Evolutionary conservation across 2,888 invertebrate genomes (phyloP), one percentile per base, ranked within the genome.

Genomic region (Yponomeuta evonymella): DNA sequence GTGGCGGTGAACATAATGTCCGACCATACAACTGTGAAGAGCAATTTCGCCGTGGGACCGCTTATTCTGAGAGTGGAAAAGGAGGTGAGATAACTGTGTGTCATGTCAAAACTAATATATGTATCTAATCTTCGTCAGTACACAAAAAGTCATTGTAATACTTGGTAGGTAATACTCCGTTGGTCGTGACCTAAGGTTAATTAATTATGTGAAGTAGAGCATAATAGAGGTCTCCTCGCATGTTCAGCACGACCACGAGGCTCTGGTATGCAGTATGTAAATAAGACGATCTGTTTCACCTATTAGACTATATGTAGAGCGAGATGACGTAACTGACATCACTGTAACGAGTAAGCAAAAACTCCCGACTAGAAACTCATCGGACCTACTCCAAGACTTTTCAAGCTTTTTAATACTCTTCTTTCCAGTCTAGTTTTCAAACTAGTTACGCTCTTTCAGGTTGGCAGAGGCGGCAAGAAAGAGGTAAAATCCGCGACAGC

Each of bases 401-500:
- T 51, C 12, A 51, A 51, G 51, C 51, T 58, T 15, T 58, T 58
- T 1, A 0, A 3, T 15, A 58, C 51, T 58, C 51, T 15, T 58
- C 15, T 58, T 15, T 58, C 15, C 8, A 58, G 15, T 3, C 12
- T 58, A 58, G 15, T 12, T 58, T 58, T 58, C 15, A 67, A 72
- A 72, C 68, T 74, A 71, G 11, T 65, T 65, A 12, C 65, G 10
- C 71, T n/a, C 82, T 78, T 85, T 48, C 78, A 95, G 94, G 95
- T 96, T 77, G 96, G 96, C 66, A 94, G 95, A 73, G 96, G 96
- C 64, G 95, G 95, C 62, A 96, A 96, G 79, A 95, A 96, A 78
- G 96, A 96, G 86, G 88, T 97, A 73, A 95, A 97, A 83, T 97
- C 96, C 76, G 97, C 97, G 1, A 97, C 97, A 0, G 97, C 97